Evolutionary conservation across 2,797 vertebrate species (phyloP).

Genomic region (Melanotaenia trifasciata): DNA sequence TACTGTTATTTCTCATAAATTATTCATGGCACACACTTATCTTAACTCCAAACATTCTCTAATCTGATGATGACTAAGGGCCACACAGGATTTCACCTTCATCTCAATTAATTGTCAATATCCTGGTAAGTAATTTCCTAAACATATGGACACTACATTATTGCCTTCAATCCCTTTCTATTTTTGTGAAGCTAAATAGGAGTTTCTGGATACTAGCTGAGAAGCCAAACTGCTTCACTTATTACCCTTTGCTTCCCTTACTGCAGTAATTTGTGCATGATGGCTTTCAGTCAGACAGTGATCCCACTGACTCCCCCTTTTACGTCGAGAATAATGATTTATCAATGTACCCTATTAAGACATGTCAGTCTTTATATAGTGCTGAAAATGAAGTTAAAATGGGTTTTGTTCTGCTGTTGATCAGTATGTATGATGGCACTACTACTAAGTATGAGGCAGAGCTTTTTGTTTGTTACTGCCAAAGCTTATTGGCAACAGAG

Average conservation of each 20-base stretch:
- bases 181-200: slow-evolving; percentile 40
- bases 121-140: slow-evolving; percentile 67
- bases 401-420: slow-evolving; percentile 72
- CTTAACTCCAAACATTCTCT: slow-evolving; percentile 69
- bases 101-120: slow-evolving; percentile 73
- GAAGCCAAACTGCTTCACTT: slow-evolving; percentile 33
- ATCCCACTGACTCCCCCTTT: slow-evolving; percentile 72
- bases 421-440: slow-evolving; percentile 75
- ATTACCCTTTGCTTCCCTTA: slow-evolving; percentile 42
- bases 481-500: slow-evolving; percentile 55
- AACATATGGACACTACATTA: slow-evolving; percentile 63
- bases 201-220: slow-evolving; percentile 40
- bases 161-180: slow-evolving; percentile 32
- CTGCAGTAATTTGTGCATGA: slow-evolving; percentile 67
- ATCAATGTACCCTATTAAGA: slow-evolving; percentile 85
- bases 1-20: slow-evolving; percentile 68
- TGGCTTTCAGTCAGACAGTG: slow-evolving; percentile 66
- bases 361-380: slow-evolving; percentile 78
- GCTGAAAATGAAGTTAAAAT: slow-evolving; percentile 79
- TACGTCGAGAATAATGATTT: slow-evolving; percentile 86
- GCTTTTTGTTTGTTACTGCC: slow-evolving; percentile 69
- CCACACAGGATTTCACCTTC: slow-evolving; percentile 74
- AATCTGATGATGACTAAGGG: slow-evolving; percentile 69
- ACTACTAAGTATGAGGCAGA: slow-evolving; percentile 37
- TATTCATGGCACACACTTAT: slow-evolving; percentile 62